Percentiles rank a stretch among this genome's conserved stretches.
Conservation (phyloP, 2,888 invertebrate genomes). For the Drosophila stalkeri region DNA sequence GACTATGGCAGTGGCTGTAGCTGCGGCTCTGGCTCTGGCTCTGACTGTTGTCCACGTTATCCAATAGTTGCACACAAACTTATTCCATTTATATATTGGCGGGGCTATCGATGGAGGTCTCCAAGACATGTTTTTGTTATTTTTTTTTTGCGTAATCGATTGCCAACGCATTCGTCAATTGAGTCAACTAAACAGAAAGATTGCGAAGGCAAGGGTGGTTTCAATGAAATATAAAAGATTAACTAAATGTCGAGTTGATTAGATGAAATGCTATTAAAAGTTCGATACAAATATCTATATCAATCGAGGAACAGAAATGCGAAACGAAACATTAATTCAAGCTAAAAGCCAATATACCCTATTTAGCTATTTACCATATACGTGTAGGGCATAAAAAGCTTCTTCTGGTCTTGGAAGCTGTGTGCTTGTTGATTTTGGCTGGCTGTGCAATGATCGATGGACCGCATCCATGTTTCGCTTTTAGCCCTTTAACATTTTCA, state of each 20-base stretch:
- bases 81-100: slow-evolving; percentile 41
- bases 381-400: neutral
- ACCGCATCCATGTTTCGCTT: slow-evolving; percentile 14
- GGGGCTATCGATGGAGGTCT: slow-evolving; percentile 32
- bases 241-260: neutral
- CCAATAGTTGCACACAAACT: slow-evolving; percentile 48
- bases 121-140: slow-evolving; percentile 26
- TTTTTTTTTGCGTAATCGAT: slow-evolving; percentile 65
- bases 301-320: neutral
- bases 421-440: slow-evolving; percentile 8
- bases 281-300: neutral
- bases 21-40: neutral
- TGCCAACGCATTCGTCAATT: slow-evolving; percentile 51
- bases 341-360: neutral
- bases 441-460: slow-evolving; percentile 14
- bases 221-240: neutral
- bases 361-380: neutral
- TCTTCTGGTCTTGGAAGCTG: neutral
- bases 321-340: neutral
- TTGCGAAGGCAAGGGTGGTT: slow-evolving; percentile 8
- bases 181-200: slow-evolving; percentile 1
- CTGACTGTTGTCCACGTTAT: slow-evolving; percentile 7
- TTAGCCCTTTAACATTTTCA: slow-evolving; percentile 53
- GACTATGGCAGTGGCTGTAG: neutral
- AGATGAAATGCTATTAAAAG: no score